A percentile compares a stretch with the other conserved stretches of the same genome.
Evolutionary conservation across 1,140 invertebrate species (phyloP).

Genomic region (Lepeophtheirus salmonis): DNA sequence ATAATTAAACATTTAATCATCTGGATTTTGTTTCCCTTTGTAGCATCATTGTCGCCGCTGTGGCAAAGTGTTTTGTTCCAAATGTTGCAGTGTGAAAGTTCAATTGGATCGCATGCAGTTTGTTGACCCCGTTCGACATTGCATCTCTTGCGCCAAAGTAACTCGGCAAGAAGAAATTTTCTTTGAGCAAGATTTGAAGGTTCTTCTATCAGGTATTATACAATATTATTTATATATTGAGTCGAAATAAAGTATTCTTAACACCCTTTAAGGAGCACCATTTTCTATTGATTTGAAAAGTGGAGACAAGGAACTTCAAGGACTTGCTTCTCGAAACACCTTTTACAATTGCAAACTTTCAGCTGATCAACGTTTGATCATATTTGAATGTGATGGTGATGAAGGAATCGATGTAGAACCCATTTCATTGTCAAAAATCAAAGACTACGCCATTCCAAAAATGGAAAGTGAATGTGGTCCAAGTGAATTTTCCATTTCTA

Average conservation of each 20-base stretch:
- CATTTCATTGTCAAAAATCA: background rate
- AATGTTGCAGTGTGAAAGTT: slow-evolving; percentile 1
- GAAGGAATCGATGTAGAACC: too few species aligned
- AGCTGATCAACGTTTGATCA: too few species aligned
- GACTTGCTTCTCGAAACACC: too few species aligned
- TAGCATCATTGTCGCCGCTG: slow-evolving; percentile 11
- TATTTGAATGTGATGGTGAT: too few species aligned
- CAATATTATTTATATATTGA: too few species aligned
- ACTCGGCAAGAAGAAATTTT: slow-evolving; percentile 2
- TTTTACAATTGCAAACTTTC: too few species aligned
- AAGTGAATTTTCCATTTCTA: background rate
- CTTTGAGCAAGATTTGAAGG: background rate
- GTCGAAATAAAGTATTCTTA: too few species aligned
- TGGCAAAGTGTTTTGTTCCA: background rate
- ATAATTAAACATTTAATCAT: background rate
- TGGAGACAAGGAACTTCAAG: too few species aligned
- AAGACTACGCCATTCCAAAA: background rate
- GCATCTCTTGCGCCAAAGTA: background rate
- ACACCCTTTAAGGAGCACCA: too few species aligned
- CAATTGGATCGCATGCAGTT: slow-evolving; percentile 11
- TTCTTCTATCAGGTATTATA: background rate
- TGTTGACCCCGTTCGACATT: slow-evolving; percentile 9
- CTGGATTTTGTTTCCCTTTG: background rate
- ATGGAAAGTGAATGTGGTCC: background rate
- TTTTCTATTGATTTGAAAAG: too few species aligned